Evolutionary conservation across 1,140 invertebrate species (phyloP).

Genomic region (Physella acuta): DNA sequence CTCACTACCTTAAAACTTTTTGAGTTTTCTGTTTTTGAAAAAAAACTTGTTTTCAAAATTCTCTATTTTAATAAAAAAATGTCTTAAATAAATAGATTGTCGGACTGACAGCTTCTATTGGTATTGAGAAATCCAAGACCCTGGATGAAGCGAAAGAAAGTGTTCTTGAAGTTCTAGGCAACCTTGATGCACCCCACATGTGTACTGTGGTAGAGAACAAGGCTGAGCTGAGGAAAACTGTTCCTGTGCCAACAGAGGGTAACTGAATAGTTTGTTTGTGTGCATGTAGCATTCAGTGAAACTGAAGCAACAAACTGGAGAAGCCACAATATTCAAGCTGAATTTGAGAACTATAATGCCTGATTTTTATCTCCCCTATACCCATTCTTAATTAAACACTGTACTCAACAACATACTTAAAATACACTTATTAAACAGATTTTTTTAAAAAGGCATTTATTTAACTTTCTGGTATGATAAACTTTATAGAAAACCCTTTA

Average conservation of each 20-base stretch:
- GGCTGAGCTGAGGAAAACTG: slow-evolving; percentile 37
- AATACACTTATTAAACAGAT: too few relatives aligned
- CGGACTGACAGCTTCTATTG: slow-evolving; percentile 57
- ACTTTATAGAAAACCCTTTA: too few relatives aligned
- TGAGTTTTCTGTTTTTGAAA: neutral
- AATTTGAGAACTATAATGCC: too few relatives aligned
- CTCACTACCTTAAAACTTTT: neutral
- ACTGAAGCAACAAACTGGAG: too few relatives aligned
- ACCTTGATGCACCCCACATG: slow-evolving; percentile 41
- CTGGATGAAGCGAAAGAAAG: slow-evolving; percentile 39
- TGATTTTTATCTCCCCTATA: too few relatives aligned
- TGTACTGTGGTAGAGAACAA: slow-evolving; percentile 40
- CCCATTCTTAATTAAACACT: too few relatives aligned
- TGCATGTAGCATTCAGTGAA: neutral
- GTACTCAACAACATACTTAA: too few relatives aligned
- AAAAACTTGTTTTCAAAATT: neutral
- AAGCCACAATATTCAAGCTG: too few relatives aligned
- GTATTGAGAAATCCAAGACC: slow-evolving; percentile 47
- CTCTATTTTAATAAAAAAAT: too few relatives aligned
- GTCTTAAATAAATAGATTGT: slow-evolving; percentile 53
- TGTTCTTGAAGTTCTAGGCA: slow-evolving; percentile 47
- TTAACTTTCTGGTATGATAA: too few relatives aligned
- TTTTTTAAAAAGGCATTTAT: too few relatives aligned
- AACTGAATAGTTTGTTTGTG: neutral
- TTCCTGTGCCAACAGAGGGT: slow-evolving; percentile 43